phyloP scores from a whole-genome alignment of 2,113 vertebrate genomes.

The Neolamprologus hecqui region DNA sequence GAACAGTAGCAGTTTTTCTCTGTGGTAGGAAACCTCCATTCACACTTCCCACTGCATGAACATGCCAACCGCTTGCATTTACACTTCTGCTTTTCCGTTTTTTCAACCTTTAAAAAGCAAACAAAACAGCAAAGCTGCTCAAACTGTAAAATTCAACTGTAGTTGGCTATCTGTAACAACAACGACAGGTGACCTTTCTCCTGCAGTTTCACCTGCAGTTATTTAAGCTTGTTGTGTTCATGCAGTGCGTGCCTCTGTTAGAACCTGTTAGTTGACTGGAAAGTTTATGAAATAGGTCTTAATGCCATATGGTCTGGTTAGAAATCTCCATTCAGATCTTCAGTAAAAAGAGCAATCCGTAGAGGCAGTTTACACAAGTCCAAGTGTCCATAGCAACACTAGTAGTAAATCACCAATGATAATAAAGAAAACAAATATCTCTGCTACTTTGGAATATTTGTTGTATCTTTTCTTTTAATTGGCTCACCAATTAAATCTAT shows the following conservation, averaged over 20 bases:
- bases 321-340: constrained; percentile 22
- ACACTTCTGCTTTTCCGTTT: neutral
- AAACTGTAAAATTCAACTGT: neutral
- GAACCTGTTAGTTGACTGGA: neutral
- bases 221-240: neutral
- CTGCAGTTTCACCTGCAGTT: neutral
- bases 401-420: constrained; percentile 19
- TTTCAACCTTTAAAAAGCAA: neutral
- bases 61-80: constrained; percentile 3
- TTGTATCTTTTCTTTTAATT: neutral
- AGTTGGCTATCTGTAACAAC: neutral
- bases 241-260: neutral
- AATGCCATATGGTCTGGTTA: neutral
- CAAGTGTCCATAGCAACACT: neutral
- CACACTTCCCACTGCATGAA: constrained; percentile 12
- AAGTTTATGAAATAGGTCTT: constrained; percentile 4
- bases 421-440: constrained; percentile 22
- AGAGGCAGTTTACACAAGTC: neutral
- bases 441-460: neutral
- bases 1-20: constrained; percentile 39
- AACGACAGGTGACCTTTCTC: neutral
- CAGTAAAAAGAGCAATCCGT: neutral
- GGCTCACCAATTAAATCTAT: neutral
- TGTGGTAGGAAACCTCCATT: constrained; percentile 33
- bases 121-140: neutral